These are phyloP conservation scores for Lamproptera curius DNA, from an alignment of 2,888 invertebrate genomes.

Conservation along the genomic window DNA sequence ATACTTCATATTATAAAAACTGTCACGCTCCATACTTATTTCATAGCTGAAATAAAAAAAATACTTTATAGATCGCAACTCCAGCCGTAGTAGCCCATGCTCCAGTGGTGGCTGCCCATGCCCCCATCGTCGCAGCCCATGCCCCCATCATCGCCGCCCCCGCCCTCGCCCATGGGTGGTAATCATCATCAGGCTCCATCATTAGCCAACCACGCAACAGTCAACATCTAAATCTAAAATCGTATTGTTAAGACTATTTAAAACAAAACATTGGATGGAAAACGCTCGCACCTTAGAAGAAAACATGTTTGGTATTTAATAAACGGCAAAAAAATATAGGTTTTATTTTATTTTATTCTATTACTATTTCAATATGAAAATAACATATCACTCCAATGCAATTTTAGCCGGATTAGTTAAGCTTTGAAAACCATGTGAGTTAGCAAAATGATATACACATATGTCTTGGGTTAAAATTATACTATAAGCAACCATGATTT, in stretches of 20 bases:
- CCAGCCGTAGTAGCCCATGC: constrained; percentile 58
- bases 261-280: constrained; percentile 40
- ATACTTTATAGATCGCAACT: constrained; percentile 52
- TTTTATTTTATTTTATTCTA: constrained; percentile 25
- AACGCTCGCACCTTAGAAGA: constrained; percentile 40
- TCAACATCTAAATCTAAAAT: constrained; percentile 48
- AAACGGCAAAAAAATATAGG: constrained; percentile 38
- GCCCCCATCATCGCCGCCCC: constrained; percentile 43
- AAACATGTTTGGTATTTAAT: constrained; percentile 42
- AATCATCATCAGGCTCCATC: constrained; percentile 36
- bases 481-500: no score
- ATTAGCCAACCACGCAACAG: constrained; percentile 50
- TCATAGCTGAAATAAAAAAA: no score
- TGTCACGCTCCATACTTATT: no score
- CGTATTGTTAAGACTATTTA: constrained; percentile 41
- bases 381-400: no score
- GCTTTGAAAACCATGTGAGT: no score
- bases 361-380: no score
- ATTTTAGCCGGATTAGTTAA: no score
- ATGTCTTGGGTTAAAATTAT: no score
- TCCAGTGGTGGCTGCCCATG: constrained; percentile 49
- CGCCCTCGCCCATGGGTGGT: constrained; percentile 62
- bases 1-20: no score
- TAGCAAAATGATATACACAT: no score
- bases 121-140: constrained; percentile 51